Base-by-base conservation (phyloP, 2,888 invertebrate species). In the Parascotia fuliginaria region DNA sequence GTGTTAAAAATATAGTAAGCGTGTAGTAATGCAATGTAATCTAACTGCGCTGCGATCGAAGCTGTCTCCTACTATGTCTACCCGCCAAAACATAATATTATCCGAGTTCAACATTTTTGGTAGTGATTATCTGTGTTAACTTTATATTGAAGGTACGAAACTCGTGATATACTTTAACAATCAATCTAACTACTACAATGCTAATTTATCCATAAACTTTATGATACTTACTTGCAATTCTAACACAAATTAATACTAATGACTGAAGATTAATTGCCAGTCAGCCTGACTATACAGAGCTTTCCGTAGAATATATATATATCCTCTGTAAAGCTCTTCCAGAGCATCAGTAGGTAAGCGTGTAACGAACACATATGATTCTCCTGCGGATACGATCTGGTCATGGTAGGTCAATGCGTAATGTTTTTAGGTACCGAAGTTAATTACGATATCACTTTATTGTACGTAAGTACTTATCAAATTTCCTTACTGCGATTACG, bases 321-420 rank as follows among this genome's bases (percentile, higher is more conserved):
- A 55, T 64, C 60, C 60, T 48, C 47, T 44, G 53, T 50, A 54
- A 67, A 61, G 53, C 54, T 61, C 47, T 68, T 64, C 42, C 61
- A 50, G 58, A 59, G 55, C 55, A 58, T 66, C 58, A 41, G 37
- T 57, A 63, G 34, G 37, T 57, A 63, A 36, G 28, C 41, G 45
- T 42, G 37, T 62, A 61, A 64, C 75, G 70, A 77, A 75, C 73
- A 76, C 66, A 64, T 56, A 58, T 39, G 58, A 50, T 65, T 60
- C 60, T 64, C 66, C 62, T 71, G 55, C 57, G 55, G 55, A 62
- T 55, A 68, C 70, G 55, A 68, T 73, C 75, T 60, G 71, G 74
- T 70, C 73, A 74, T 70, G 70, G 73, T 59, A 65, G 60, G 58
- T 62, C 68, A 60, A 60, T 55, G 50, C 68, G 54, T 70, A 60